These are phyloP conservation scores for Tuta absoluta DNA, from an alignment of 2,888 invertebrate genomes.

Conservation along the genomic window DNA sequence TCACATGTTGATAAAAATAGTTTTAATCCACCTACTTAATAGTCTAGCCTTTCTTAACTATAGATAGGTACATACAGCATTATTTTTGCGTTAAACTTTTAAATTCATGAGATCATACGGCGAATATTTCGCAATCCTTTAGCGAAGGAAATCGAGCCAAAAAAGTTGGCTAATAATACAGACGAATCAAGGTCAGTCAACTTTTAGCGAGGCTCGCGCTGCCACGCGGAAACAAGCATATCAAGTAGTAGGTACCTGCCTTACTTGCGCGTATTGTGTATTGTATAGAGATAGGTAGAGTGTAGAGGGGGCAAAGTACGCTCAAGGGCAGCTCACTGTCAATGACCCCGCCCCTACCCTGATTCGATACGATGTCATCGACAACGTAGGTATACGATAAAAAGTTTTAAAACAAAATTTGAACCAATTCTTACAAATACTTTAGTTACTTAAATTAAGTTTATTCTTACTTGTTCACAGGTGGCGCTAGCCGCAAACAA, in stretches of 20 bases:
- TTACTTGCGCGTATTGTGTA: constrained; percentile 24
- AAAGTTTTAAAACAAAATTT: neutral
- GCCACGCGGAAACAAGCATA: constrained; percentile 47
- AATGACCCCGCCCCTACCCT: constrained; percentile 61
- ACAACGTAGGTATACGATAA: constrained; percentile 3
- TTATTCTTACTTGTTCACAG: constrained; percentile 48
- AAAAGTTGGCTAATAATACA: constrained; percentile 37
- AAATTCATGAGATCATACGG: constrained; percentile 18
- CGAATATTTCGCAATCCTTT: constrained; percentile 22
- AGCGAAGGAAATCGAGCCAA: neutral
- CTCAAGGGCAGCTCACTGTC: constrained; percentile 72
- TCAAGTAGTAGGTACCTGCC: constrained; percentile 21
- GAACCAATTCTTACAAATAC: neutral
- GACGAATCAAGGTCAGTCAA: constrained; percentile 55
- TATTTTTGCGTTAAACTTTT: neutral
- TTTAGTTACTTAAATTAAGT: neutral
- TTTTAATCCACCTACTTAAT: too few relatives aligned
- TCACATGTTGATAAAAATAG: too few relatives aligned
- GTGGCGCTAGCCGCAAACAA: constrained; percentile 63
- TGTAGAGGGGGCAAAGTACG: constrained; percentile 65
- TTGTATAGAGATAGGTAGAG: constrained; percentile 20
- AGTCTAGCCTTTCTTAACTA: too few relatives aligned
- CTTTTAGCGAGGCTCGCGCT: constrained; percentile 36
- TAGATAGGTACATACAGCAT: neutral
- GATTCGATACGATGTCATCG: constrained; percentile 40